These are phyloP conservation scores for Callosobruchus maculatus DNA, from an alignment of 2,888 invertebrate genomes.

Conservation along the genomic window DNA sequence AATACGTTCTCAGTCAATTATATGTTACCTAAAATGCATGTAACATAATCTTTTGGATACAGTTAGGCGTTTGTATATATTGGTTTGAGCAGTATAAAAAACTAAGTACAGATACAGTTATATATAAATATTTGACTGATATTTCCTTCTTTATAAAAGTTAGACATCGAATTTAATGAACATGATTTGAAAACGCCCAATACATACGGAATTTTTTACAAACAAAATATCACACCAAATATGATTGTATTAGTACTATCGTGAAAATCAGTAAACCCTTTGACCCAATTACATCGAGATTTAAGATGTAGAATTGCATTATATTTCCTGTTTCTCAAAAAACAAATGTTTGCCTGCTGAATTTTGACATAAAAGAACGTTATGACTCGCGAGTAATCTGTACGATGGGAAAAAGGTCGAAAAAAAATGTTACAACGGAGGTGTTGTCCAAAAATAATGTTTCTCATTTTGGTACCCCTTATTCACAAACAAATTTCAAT, in stretches of 20 bases:
- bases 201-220: conserved; percentile 5
- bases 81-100: conserved; percentile 43
- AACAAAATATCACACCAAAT: conserved; percentile 26
- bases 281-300: background rate
- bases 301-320: too few relatives aligned
- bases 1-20: conserved; percentile 23
- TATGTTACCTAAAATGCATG: conserved; percentile 17
- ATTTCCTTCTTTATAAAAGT: conserved; percentile 2
- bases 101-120: conserved; percentile 29
- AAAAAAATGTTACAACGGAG: too few relatives aligned
- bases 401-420: too few relatives aligned
- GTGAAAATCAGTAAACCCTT: background rate
- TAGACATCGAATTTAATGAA: conserved; percentile 5
- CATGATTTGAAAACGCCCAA: conserved; percentile 12
- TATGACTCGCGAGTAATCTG: too few relatives aligned
- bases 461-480: too few relatives aligned
- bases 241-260: conserved; percentile 18
- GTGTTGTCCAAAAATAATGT: too few relatives aligned
- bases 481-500: too few relatives aligned
- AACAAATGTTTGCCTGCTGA: too few relatives aligned
- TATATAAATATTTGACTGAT: conserved; percentile 20
- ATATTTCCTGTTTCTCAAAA: too few relatives aligned
- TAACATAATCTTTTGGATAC: conserved; percentile 23
- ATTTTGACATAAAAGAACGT: too few relatives aligned
- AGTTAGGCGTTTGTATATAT: conserved; percentile 35